Conservation (phyloP, 2,113 vertebrate species). For the Calidris pygmaea region DNA sequence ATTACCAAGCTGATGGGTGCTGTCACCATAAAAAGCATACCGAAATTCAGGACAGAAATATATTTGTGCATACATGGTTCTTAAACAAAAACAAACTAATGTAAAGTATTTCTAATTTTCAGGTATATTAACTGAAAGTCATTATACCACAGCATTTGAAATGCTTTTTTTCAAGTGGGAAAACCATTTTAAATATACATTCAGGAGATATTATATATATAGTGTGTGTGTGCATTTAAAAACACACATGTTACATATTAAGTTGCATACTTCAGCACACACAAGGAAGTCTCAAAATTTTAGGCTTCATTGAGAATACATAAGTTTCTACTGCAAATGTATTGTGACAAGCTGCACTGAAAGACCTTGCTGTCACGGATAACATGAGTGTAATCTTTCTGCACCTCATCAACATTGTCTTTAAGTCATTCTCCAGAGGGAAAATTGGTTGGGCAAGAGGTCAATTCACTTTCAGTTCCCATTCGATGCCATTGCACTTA, state of each 20-base stretch:
- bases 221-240: not conserved
- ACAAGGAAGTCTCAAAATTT: not conserved
- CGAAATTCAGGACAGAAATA: not conserved
- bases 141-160: not conserved
- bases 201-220: not conserved
- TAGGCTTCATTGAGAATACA: not conserved
- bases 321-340: not conserved
- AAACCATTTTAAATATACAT: not conserved
- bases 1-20: not conserved
- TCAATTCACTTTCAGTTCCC: slow-evolving; percentile 4
- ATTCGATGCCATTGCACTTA: not conserved
- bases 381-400: not conserved
- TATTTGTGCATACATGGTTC: not conserved
- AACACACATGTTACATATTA: not conserved
- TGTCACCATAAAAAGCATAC: not conserved
- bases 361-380: not conserved
- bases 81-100: not conserved
- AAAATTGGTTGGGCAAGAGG: slow-evolving; percentile 25
- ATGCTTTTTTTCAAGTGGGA: not conserved
- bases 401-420: slow-evolving; percentile 2
- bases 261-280: not conserved
- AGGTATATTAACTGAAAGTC: not conserved
- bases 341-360: not conserved
- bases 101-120: not conserved
- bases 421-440: not conserved